Conservation (phyloP, 1,140 invertebrate species). For the Zaprionus ornatus region DNA sequence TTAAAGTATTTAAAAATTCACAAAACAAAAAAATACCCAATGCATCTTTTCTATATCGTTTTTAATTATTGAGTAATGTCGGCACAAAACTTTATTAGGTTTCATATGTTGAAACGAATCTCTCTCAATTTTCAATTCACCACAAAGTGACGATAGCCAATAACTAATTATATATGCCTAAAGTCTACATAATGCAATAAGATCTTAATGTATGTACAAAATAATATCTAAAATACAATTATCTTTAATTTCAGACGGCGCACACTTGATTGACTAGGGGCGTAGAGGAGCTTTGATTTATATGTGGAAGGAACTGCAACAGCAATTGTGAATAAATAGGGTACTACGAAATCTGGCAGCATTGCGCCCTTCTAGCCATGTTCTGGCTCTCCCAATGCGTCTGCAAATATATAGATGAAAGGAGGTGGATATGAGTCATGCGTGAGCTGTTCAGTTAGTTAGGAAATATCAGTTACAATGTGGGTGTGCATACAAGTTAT, state of each 20-base stretch:
- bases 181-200: slow-evolving; percentile 21
- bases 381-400: slow-evolving; percentile 73
- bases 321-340: slow-evolving; percentile 35
- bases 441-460: slow-evolving; percentile 28
- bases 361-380: slow-evolving; percentile 76
- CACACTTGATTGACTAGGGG: slow-evolving; percentile 60
- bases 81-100: slow-evolving; percentile 66
- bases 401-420: slow-evolving; percentile 81
- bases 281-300: slow-evolving; percentile 59
- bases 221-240: slow-evolving; percentile 71
- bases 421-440: slow-evolving; percentile 61
- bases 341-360: slow-evolving; percentile 80
- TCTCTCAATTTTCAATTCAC: slow-evolving; percentile 22
- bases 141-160: slow-evolving; percentile 60
- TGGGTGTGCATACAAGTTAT: slow-evolving; percentile 1
- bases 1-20: not conserved
- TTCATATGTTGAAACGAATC: slow-evolving; percentile 53
- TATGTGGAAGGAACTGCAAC: slow-evolving; percentile 63
- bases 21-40: not conserved
- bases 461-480: slow-evolving; percentile 3
- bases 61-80: slow-evolving; percentile 9
- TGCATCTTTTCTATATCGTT: not conserved
- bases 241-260: slow-evolving; percentile 54
- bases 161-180: slow-evolving; percentile 45
- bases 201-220: slow-evolving; percentile 60